These are phyloP conservation scores for Ricordea florida DNA, from an alignment of 92 coral and sea anemone genomes.

Conservation along the genomic window DNA sequence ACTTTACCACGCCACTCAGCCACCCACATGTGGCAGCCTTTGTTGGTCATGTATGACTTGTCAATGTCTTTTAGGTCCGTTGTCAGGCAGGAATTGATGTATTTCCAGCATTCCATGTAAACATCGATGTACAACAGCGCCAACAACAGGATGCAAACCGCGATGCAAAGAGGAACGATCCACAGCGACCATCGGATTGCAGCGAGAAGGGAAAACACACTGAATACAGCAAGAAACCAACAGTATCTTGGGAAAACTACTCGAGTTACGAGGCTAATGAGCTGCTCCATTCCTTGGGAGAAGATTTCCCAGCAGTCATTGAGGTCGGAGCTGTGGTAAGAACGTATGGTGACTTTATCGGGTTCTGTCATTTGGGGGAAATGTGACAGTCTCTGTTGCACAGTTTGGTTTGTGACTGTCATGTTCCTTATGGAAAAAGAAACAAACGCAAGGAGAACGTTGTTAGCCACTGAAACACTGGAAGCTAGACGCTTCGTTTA, in stretches of 20 bases:
- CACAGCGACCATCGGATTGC: slow-evolving; percentile 62
- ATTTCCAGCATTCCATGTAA: slow-evolving; percentile 47
- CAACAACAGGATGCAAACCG: slow-evolving; percentile 38
- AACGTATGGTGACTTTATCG: slow-evolving; percentile 53
- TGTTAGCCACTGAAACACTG: too few relatives aligned
- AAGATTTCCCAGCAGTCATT: slow-evolving; percentile 68
- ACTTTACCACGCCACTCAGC: slow-evolving; percentile 66
- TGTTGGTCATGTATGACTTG: slow-evolving; percentile 34
- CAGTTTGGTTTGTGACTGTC: too few relatives aligned
- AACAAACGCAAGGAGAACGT: too few relatives aligned
- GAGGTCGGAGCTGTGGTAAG: slow-evolving; percentile 52
- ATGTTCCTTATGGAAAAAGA: too few relatives aligned
- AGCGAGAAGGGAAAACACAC: slow-evolving; percentile 38
- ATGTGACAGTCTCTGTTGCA: too few relatives aligned
- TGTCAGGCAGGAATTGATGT: slow-evolving; percentile 50
- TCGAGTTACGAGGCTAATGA: slow-evolving; percentile 42
- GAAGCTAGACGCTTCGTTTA: too few relatives aligned
- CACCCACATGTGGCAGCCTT: slow-evolving; percentile 64
- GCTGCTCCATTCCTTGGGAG: slow-evolving; percentile 68
- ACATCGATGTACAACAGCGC: slow-evolving; percentile 60
- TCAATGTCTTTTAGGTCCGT: slow-evolving; percentile 66
- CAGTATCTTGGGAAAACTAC: slow-evolving; percentile 57
- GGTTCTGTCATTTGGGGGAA: too few relatives aligned
- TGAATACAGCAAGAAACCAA: slow-evolving; percentile 34
- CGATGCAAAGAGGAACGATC: slow-evolving; percentile 40